These are phyloP conservation scores for Chiloscyllium plagiosum DNA, from an alignment of 2,113 vertebrate genomes.

Conservation along the genomic window DNA sequence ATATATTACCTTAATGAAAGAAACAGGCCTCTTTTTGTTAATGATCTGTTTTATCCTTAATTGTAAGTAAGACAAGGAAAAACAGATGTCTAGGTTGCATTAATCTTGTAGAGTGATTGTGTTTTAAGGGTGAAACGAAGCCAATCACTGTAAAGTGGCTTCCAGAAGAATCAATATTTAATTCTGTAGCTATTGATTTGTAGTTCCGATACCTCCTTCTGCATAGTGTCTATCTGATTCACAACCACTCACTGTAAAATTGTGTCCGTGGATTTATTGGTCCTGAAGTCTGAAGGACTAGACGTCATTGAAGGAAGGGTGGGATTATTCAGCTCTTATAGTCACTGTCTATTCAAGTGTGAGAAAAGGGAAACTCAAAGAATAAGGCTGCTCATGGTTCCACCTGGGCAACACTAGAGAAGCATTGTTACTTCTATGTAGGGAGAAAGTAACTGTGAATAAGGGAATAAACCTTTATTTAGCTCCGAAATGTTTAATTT, in stretches of 20 bases:
- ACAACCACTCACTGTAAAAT: not conserved
- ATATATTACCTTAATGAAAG: not conserved
- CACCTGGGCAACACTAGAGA: not conserved
- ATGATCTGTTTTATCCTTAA: not conserved
- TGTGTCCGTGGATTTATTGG: not conserved
- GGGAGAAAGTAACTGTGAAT: not conserved
- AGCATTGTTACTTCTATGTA: not conserved
- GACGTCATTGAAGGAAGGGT: not conserved
- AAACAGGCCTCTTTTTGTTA: not conserved
- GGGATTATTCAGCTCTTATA: not conserved
- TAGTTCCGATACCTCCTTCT: not conserved
- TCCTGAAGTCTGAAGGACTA: not conserved
- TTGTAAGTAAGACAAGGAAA: conserved; percentile 18
- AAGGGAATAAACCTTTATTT: not conserved
- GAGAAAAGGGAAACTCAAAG: not conserved
- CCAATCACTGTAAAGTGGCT: not conserved
- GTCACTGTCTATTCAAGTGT: not conserved
- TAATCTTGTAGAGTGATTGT: conserved; percentile 2
- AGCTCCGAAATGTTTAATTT: not conserved
- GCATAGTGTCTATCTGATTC: not conserved
- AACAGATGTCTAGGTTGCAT: not conserved
- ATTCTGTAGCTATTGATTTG: not conserved
- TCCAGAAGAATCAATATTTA: conserved; percentile 27
- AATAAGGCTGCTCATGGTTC: not conserved
- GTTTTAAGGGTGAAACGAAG: conserved; percentile 21